phyloP scores from a whole-genome alignment of 2,888 invertebrate genomes.

The Galeruca laticollis region DNA sequence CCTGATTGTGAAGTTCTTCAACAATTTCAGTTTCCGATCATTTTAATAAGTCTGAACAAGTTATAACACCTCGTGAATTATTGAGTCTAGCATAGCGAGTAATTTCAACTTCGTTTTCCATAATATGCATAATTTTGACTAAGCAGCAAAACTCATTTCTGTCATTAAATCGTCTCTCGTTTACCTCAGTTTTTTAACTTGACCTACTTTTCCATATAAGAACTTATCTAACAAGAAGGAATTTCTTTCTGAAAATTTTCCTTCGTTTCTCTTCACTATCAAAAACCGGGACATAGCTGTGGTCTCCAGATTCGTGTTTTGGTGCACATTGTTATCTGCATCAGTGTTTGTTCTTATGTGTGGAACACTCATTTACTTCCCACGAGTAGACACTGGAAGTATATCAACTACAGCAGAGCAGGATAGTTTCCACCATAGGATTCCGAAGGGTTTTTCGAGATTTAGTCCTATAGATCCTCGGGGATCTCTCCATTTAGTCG shows the following conservation, averaged over 20 bases:
- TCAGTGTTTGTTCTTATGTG: too few species aligned
- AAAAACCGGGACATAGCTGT: conserved; percentile 10
- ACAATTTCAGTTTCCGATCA: too few species aligned
- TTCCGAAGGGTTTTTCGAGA: too few species aligned
- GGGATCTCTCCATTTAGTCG: too few species aligned
- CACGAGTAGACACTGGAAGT: too few species aligned
- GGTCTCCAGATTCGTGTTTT: conserved; percentile 16
- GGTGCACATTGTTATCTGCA: too few species aligned
- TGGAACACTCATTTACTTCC: too few species aligned
- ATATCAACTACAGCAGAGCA: too few species aligned
- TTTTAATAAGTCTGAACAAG: too few species aligned
- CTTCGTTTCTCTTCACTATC: conserved; percentile 14
- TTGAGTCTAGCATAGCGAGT: neutral
- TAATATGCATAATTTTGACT: neutral
- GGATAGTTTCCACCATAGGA: too few species aligned
- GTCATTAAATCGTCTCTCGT: conserved; percentile 8
- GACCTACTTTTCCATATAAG: conserved; percentile 9
- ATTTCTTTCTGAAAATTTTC: conserved; percentile 8
- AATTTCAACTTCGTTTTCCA: neutral
- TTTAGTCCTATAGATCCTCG: too few species aligned
- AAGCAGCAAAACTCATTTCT: neutral
- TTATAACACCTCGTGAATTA: conserved; percentile 11
- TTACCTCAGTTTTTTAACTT: conserved; percentile 7
- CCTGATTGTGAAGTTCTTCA: too few species aligned
- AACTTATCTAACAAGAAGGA: conserved; percentile 15